These are phyloP conservation scores for Chaenocephalus aceratus DNA, from an alignment of 2,113 vertebrate genomes.

Conservation along the genomic window DNA sequence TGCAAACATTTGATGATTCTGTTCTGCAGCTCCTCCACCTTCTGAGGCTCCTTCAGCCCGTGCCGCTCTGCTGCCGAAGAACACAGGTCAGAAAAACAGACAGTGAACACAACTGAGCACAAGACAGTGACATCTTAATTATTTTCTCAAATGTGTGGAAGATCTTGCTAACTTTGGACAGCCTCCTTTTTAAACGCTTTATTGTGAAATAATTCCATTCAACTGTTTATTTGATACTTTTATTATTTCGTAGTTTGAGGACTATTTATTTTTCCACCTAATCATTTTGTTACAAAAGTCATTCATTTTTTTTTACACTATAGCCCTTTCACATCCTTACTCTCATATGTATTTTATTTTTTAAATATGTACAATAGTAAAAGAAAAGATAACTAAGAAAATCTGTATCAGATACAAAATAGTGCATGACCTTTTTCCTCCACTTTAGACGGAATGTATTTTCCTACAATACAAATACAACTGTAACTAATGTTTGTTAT, in stretches of 20 bases:
- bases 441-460: not conserved
- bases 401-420: not conserved
- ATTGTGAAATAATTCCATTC: not conserved
- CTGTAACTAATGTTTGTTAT: no score
- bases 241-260: no score
- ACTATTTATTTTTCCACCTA: no score
- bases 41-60: slow-evolving; percentile 94
- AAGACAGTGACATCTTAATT: not conserved
- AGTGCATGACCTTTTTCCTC: no score
- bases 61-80: slow-evolving; percentile 87
- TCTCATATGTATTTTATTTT: no score
- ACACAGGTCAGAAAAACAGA: not conserved
- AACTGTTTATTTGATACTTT: not conserved
- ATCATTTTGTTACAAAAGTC: no score
- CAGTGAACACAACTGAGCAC: not conserved
- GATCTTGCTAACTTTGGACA: no score
- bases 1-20: slow-evolving; percentile 94
- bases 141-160: no score
- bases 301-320: no score
- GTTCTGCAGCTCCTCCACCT: slow-evolving; percentile 95
- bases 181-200: not conserved
- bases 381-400: no score
- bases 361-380: no score
- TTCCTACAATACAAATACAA: not conserved
- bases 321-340: no score